Conservation (phyloP, 2,888 invertebrate genomes). For the Thumatha senex region DNA sequence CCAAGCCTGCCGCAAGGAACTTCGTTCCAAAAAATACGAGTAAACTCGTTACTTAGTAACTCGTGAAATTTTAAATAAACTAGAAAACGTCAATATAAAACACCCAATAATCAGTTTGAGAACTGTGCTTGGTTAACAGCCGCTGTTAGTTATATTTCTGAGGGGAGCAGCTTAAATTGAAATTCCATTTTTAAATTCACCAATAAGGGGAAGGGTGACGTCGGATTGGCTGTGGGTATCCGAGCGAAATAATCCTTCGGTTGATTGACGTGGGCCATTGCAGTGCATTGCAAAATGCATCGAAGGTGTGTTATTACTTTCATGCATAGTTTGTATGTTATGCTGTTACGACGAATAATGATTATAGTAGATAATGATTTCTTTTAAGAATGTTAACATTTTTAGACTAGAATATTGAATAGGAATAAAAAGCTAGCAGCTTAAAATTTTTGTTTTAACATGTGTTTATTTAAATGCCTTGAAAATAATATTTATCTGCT, state of each 20-base stretch:
- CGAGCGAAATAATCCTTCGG: constrained; percentile 68
- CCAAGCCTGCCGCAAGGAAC: too few relatives aligned
- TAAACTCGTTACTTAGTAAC: not conserved
- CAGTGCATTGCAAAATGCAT: constrained; percentile 23
- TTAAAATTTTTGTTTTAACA: too few relatives aligned
- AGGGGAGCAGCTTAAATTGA: constrained; percentile 78
- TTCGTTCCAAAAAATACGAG: too few relatives aligned
- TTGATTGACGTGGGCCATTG: constrained; percentile 66
- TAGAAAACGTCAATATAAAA: constrained; percentile 37
- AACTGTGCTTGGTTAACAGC: constrained; percentile 43
- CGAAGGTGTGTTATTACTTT: too few relatives aligned
- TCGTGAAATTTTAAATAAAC: constrained; percentile 7
- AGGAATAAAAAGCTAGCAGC: too few relatives aligned
- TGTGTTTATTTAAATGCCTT: too few relatives aligned
- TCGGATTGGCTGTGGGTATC: constrained; percentile 72
- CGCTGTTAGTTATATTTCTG: constrained; percentile 58
- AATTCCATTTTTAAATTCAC: constrained; percentile 81
- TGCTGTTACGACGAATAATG: too few relatives aligned
- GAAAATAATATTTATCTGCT: too few relatives aligned
- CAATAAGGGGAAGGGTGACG: constrained; percentile 73
- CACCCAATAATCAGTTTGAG: constrained; percentile 38
- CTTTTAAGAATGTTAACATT: too few relatives aligned
- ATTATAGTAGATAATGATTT: too few relatives aligned
- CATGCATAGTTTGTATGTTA: not conserved
- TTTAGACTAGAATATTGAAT: too few relatives aligned